phyloP scores from a whole-genome alignment of 2,113 vertebrate species.

The Gymnocephalus cernua region DNA sequence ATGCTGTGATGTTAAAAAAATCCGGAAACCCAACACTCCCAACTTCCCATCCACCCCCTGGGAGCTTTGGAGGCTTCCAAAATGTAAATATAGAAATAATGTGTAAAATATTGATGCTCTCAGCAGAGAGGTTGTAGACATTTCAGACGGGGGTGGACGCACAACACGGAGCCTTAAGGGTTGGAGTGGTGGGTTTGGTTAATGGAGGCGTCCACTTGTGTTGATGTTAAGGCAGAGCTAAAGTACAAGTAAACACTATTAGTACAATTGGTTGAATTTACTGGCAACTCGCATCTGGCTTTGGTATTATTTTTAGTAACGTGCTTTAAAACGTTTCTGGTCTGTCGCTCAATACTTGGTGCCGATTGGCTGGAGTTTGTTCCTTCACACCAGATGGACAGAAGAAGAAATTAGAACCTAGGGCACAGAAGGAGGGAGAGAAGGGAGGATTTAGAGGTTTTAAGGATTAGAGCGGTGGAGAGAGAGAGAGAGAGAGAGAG shows the following conservation, averaged over 20 bases:
- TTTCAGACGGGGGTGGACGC: slow-evolving; percentile 21
- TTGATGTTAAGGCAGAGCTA: slow-evolving; percentile 2
- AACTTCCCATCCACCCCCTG: background rate
- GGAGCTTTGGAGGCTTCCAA: slow-evolving; percentile 56
- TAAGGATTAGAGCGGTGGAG: slow-evolving; percentile 64
- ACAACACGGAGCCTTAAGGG: slow-evolving; percentile 12
- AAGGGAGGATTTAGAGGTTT: slow-evolving; percentile 73
- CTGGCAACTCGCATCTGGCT: background rate
- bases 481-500: slow-evolving; percentile 10
- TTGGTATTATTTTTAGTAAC: background rate
- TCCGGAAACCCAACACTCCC: background rate
- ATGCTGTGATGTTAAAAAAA: background rate
- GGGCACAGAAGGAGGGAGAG: slow-evolving; percentile 48
- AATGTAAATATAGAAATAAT: slow-evolving; percentile 68
- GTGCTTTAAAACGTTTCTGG: background rate
- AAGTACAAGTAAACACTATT: background rate
- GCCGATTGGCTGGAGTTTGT: slow-evolving; percentile 10
- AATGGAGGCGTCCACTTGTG: slow-evolving; percentile 35
- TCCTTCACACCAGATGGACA: slow-evolving; percentile 59
- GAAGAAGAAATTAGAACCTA: slow-evolving; percentile 43
- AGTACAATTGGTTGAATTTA: background rate
- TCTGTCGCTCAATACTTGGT: background rate
- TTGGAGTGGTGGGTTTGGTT: slow-evolving; percentile 11
- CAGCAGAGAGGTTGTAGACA: slow-evolving; percentile 46
- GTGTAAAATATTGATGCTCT: slow-evolving; percentile 66